Evolutionary conservation across 2,797 vertebrate genomes (phyloP).

Genomic region (Pipistrellus nathusii): DNA sequence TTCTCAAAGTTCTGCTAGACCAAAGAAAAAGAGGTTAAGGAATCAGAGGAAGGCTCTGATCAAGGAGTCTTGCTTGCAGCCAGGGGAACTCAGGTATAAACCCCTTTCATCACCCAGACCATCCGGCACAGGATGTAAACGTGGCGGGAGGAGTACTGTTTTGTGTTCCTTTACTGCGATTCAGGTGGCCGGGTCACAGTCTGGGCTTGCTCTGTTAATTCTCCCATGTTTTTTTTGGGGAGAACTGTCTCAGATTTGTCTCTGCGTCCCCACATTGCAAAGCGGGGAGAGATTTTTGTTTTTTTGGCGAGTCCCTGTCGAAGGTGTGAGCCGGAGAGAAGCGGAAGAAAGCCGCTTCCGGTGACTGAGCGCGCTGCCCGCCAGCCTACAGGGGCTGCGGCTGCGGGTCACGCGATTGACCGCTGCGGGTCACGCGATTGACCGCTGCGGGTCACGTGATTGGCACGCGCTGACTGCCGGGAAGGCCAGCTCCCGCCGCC

Average conservation of each 20-base stretch:
- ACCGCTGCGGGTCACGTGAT: not conserved
- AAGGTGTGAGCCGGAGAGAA: accelerated
- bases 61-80: no score
- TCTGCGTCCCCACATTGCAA: no score
- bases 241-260: not conserved
- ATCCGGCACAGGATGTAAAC: not conserved
- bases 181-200: not conserved
- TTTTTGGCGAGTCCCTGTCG: accelerated
- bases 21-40: not conserved
- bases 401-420: not conserved
- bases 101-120: not conserved
- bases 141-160: no score
- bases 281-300: accelerated
- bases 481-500: not conserved
- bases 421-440: not conserved
- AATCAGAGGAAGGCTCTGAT: not conserved
- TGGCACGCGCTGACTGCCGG: not conserved
- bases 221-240: not conserved
- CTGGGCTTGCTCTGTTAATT: not conserved
- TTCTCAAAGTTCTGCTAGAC: not conserved
- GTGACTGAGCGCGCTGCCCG: accelerated
- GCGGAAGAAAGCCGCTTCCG: accelerated
- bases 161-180: not conserved
- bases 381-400: not conserved
- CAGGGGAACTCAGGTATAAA: not conserved